Percentiles rank a stretch among this genome's conserved stretches.
These are phyloP conservation scores for Xenops minutus DNA, from an alignment of 2,797 vertebrate genomes.

Conservation along the genomic window DNA sequence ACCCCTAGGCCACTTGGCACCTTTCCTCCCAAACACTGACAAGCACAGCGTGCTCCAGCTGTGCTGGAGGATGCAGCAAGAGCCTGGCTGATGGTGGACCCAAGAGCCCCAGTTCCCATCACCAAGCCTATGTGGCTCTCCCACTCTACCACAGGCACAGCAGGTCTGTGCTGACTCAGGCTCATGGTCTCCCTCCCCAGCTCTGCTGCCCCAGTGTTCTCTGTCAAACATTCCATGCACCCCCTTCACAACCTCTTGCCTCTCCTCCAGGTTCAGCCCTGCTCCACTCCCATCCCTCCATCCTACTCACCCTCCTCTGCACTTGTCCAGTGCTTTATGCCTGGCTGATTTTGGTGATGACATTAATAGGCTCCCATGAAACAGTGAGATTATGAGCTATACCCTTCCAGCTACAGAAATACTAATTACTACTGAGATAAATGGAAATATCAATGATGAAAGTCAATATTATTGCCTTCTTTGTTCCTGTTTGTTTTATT, in stretches of 20 bases:
- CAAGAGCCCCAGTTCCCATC: background rate
- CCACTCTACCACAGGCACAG: background rate
- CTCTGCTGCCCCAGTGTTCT: background rate
- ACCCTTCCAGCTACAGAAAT: conserved; percentile 44
- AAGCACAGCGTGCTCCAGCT: background rate
- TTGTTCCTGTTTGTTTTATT: conserved; percentile 68
- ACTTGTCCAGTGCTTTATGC: background rate
- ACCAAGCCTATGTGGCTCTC: background rate
- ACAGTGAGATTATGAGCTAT: conserved; percentile 47
- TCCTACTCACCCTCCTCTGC: rapidly evolving
- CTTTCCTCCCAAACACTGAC: rapidly evolving
- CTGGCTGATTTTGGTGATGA: background rate
- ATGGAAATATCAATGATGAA: conserved; percentile 67
- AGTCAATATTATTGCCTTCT: conserved; percentile 63
- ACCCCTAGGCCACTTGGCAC: rapidly evolving
- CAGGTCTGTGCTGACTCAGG: background rate
- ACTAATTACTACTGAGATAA: conserved; percentile 70
- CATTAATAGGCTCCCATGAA: conserved; percentile 33
- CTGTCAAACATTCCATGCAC: background rate
- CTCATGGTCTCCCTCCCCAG: background rate
- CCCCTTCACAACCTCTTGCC: background rate
- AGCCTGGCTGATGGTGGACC: background rate
- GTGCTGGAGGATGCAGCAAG: background rate
- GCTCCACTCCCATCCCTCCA: background rate
- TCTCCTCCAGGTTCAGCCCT: background rate